Percentiles rank a stretch among this genome's conserved stretches.
phyloP scores from a whole-genome alignment of 2,113 vertebrate species.

The Sinocyclocheilus anshuiensis region DNA sequence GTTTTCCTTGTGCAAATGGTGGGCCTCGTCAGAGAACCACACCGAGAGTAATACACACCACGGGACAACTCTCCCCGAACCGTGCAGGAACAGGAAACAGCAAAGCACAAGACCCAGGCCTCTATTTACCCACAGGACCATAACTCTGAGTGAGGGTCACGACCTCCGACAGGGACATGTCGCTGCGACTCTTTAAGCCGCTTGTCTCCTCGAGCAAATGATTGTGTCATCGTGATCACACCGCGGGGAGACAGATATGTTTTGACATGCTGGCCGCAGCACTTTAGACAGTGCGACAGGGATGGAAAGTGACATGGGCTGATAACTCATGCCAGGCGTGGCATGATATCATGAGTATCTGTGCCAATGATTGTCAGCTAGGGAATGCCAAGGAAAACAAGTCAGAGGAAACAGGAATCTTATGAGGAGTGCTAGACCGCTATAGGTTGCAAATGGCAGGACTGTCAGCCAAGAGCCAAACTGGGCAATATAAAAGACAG shows the following conservation, averaged over 20 bases:
- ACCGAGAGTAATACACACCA: not conserved
- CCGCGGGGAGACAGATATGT: conserved; percentile 48
- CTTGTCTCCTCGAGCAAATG: conserved; percentile 47
- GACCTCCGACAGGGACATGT: conserved; percentile 26
- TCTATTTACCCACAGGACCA: conserved; percentile 37
- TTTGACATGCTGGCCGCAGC: conserved; percentile 50
- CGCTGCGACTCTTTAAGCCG: conserved; percentile 49
- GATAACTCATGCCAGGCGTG: conserved; percentile 38
- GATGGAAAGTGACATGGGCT: conserved; percentile 35
- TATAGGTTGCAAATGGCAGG: conserved; percentile 29
- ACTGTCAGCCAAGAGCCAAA: conserved; percentile 40
- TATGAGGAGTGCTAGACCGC: not conserved
- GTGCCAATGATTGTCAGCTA: conserved; percentile 27
- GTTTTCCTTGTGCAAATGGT: not conserved
- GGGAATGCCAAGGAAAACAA: conserved; percentile 32
- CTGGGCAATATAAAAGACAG: conserved; percentile 20
- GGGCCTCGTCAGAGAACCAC: not conserved
- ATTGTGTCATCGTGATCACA: conserved; percentile 47
- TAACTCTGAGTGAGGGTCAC: conserved; percentile 28
- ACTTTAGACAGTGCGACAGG: conserved; percentile 22
- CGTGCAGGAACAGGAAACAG: not conserved
- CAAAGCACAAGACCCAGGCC: not conserved
- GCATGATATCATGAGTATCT: conserved; percentile 49
- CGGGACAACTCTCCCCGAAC: not conserved
- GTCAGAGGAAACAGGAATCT: conserved; percentile 28